Evolutionary conservation across 2,113 vertebrate genomes (phyloP), one percentile per base, ranked within the genome.

Genomic region (Saguinus midas): DNA sequence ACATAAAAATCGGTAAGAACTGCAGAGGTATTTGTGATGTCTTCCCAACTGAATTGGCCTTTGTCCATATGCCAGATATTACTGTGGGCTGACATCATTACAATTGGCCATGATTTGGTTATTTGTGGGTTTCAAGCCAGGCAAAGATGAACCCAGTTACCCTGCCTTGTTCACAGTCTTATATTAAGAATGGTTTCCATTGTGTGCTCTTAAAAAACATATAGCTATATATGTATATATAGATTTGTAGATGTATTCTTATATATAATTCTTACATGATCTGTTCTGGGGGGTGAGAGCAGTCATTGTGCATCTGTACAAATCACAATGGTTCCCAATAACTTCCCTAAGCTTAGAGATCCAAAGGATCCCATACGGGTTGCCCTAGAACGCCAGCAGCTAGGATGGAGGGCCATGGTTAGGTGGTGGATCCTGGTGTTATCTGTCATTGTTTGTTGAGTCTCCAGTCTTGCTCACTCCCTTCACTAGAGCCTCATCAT

Each of bases 1-100:
- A 70, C 3, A 93, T 58, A 87, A 87, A 90, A 82, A 52, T 90
- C 32, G n/a, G 52, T 88, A 80, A 94, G 82, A 93, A 79, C 52
- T 93, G 55, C 16, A 89, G 20, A 73, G 40, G 48, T 61, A 58
- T 95, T 93, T 85, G 37, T 52, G 16, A 8, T 76, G 61, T 84
- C 18, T 72, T 85, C 35, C 35, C 57, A 73, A 29, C 2, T 81
- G 35, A 90, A 90, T 21, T 29, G 35, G 29, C 7, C 11, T 27
- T 78, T 96, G 72, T 20, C 18, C 4, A 23, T 43, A 64, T 79
- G 40, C 17, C 25, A 80, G 55, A 52, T 83, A 55, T 57, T 80
- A 55, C 76, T 85, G 23, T 92, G 83, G 17, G 23, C 40, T 91
- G n/a, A 11, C 78, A 50, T 90, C 20, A n/a, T 93, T 93, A 68